Base-by-base conservation (phyloP, 2,888 invertebrate species). In the Diaperis boleti region DNA sequence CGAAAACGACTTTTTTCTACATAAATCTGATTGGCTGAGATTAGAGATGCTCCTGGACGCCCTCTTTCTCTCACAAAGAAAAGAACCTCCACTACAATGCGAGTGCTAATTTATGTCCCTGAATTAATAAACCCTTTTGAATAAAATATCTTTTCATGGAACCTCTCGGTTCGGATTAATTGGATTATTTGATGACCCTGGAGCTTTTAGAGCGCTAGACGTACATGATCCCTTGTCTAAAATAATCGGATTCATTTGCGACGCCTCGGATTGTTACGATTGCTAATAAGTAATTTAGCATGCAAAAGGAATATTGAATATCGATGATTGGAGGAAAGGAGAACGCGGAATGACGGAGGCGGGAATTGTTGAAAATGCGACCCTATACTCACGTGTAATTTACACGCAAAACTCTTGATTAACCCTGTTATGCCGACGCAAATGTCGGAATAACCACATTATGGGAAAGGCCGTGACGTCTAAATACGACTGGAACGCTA, bases 91-190 rank as follows among this genome's bases (percentile, higher is more conserved):
- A 29, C 26, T 1, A n/a, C 52, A n/a, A 26, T 52, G 14, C 17
- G 26, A 31, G 42, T 42, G 54, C 54, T 42, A 54, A 54, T 54
- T 54, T 54, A 54, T 54, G 31, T 49, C 54, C 6, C 29, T 41
- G 54, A 54, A 54, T 54, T 54, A 54, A 54, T 42, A 54, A 29
- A 41, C 41, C 54, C 54, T 13, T 52, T 54, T 54, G 54, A 54
- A 42, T 42, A 42, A 54, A 52, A 52, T 49, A 39, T 52, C 33
- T 31, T 33, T 17, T 15, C 14, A 35, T 18, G 18, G 15, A 31
- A 35, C n/a, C 50, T 50, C 42, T 54, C 54, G 41, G 31, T 41
- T 31, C 29, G 41, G 56, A 56, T 56, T 56, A 56, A 56, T 56
- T 56, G 56, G 41, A 56, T 56, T 56, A 56, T 56, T 42, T 44